Evolutionary conservation across 2,797 vertebrate species (phyloP).

Genomic region (Paramormyrops hopkinsi): DNA sequence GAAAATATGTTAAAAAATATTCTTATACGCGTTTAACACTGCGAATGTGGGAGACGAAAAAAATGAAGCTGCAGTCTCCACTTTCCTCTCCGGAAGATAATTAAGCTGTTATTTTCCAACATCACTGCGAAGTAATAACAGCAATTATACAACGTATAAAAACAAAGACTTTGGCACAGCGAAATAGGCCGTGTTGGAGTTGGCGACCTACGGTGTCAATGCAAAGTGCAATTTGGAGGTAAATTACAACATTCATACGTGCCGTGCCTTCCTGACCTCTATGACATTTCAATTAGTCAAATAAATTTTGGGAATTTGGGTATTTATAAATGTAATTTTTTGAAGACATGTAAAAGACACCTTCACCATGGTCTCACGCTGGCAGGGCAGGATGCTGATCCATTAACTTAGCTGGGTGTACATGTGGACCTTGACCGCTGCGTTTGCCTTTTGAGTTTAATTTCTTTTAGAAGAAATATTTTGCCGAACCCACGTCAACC

Average conservation of each 20-base stretch:
- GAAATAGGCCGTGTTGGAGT: neutral
- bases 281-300: neutral
- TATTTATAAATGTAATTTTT: neutral
- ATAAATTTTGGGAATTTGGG: neutral
- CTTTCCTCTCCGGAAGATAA: conserved; percentile 8
- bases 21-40: neutral
- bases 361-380: neutral
- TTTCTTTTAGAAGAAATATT: conserved; percentile 8
- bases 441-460: conserved; percentile 9
- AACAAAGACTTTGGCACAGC: conserved; percentile 12
- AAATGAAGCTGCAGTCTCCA: neutral
- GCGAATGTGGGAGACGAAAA: neutral
- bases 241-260: neutral
- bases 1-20: conserved; percentile 3
- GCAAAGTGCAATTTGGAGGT: neutral
- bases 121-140: conserved; percentile 15
- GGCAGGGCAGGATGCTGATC: neutral
- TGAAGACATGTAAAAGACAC: neutral
- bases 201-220: conserved; percentile 11
- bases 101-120: conserved; percentile 16
- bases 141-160: conserved; percentile 17
- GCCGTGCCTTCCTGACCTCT: neutral
- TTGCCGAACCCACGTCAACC: neutral
- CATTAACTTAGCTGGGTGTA: neutral
- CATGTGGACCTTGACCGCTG: neutral